phyloP scores from a whole-genome alignment of 2,113 vertebrate species.

The Rhinoptilus africanus region DNA sequence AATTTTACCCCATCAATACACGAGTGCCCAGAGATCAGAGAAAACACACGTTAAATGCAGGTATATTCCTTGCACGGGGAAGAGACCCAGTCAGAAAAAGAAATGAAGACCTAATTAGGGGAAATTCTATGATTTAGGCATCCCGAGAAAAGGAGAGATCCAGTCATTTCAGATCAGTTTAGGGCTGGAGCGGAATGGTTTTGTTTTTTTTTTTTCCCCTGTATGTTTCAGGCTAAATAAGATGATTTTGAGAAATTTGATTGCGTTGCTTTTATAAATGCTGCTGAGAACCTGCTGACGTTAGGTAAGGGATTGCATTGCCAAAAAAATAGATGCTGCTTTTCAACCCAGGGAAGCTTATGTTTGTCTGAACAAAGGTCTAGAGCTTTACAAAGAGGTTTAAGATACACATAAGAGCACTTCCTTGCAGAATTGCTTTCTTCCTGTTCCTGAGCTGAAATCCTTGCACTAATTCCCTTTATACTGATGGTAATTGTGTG shows the following conservation, averaged over 20 bases:
- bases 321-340: not conserved
- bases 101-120: not conserved
- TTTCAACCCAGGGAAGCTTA: not conserved
- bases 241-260: slow-evolving; percentile 81
- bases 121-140: not conserved
- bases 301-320: slow-evolving; percentile 70
- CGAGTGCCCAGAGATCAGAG: not conserved
- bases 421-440: not conserved
- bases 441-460: not conserved
- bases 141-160: not conserved
- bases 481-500: not conserved
- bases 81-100: not conserved
- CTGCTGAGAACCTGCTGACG: slow-evolving; percentile 81
- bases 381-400: not conserved
- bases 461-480: not conserved
- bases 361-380: not conserved
- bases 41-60: not conserved
- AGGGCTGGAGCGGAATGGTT: not conserved
- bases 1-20: not conserved
- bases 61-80: not conserved
- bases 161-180: not conserved
- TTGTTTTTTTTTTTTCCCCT: not conserved
- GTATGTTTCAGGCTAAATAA: slow-evolving; percentile 74
- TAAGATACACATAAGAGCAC: no score
- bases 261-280: slow-evolving; percentile 80